phyloP scores from a whole-genome alignment of 2,797 vertebrate genomes.

The Pipistrellus pipistrellus region DNA sequence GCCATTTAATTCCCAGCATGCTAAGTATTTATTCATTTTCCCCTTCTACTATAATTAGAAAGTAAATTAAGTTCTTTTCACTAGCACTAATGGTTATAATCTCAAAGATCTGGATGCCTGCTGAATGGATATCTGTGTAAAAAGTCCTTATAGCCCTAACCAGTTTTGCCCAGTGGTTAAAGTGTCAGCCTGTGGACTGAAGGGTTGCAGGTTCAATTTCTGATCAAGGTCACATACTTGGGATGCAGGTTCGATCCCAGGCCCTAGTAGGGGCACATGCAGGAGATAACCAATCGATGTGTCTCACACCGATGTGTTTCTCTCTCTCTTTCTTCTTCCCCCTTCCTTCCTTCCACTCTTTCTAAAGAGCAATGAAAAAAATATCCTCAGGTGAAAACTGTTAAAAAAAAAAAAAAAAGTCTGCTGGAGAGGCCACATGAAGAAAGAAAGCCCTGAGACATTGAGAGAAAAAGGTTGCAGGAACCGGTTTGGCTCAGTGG shows the following conservation, averaged over 20 bases:
- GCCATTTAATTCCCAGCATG: slow-evolving; percentile 77
- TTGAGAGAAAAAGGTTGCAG: not conserved
- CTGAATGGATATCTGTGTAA: slow-evolving; percentile 73
- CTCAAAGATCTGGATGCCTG: slow-evolving; percentile 68
- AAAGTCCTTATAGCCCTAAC: slow-evolving; percentile 63
- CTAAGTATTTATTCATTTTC: slow-evolving; percentile 71
- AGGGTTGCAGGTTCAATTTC: not conserved
- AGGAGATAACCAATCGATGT: not conserved
- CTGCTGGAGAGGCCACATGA: not conserved
- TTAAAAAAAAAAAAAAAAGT: not conserved
- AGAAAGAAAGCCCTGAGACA: not conserved
- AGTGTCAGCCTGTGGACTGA: not conserved
- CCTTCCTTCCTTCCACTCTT: not conserved
- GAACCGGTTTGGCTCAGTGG: no score
- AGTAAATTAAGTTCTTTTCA: slow-evolving; percentile 83
- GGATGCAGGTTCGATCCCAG: not conserved
- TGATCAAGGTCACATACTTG: not conserved
- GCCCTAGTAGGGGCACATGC: no score
- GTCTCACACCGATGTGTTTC: not conserved
- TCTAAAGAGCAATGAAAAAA: not conserved
- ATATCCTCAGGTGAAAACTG: not conserved
- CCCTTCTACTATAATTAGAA: slow-evolving; percentile 64
- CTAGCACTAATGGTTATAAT: slow-evolving; percentile 70
- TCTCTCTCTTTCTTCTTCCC: not conserved
- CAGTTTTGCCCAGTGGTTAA: not conserved